A percentile compares a stretch with the other conserved stretches of the same genome.
Evolutionary conservation across 2,888 invertebrate genomes (phyloP).

Genomic region (Drosophila incognita): DNA sequence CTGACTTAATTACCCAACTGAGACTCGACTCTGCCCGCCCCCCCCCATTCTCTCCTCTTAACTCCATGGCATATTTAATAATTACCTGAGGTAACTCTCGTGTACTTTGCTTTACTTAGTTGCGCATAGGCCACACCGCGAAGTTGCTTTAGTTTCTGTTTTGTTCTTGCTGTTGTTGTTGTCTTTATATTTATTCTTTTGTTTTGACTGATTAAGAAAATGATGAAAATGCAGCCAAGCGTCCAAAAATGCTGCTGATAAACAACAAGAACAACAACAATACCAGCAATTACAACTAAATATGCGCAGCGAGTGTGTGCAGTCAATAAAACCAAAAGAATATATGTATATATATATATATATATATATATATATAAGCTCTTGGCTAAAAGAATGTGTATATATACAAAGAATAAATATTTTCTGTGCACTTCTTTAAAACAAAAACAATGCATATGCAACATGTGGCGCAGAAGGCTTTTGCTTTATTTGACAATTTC

Average conservation of each 20-base stretch:
- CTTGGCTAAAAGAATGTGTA: not conserved
- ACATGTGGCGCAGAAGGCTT: not conserved
- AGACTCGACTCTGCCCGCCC: conserved; percentile 28
- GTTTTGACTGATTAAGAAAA: conserved; percentile 76
- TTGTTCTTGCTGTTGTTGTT: conserved; percentile 3
- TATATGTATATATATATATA: conserved; percentile 26
- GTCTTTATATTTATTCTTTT: conserved; percentile 35
- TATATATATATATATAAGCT: conserved; percentile 17
- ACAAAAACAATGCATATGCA: not conserved
- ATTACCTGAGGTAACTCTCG: conserved; percentile 39
- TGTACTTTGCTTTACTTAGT: conserved; percentile 24
- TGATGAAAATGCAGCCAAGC: conserved; percentile 72
- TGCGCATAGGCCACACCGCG: conserved; percentile 43
- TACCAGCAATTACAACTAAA: conserved; percentile 35
- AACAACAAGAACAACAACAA: conserved; percentile 33
- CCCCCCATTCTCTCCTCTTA: not conserved
- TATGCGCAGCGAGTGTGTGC: conserved; percentile 55
- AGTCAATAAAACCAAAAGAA: conserved; percentile 66
- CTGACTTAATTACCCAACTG: conserved; percentile 67
- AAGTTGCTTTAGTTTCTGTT: conserved; percentile 24
- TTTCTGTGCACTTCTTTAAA: not conserved
- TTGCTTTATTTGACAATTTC: not conserved
- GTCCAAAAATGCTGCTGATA: conserved; percentile 67
- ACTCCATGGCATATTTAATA: conserved; percentile 27
- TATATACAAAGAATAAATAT: not conserved